phyloP scores from a whole-genome alignment of 2,797 vertebrate genomes.

The Pempheris klunzingeri region DNA sequence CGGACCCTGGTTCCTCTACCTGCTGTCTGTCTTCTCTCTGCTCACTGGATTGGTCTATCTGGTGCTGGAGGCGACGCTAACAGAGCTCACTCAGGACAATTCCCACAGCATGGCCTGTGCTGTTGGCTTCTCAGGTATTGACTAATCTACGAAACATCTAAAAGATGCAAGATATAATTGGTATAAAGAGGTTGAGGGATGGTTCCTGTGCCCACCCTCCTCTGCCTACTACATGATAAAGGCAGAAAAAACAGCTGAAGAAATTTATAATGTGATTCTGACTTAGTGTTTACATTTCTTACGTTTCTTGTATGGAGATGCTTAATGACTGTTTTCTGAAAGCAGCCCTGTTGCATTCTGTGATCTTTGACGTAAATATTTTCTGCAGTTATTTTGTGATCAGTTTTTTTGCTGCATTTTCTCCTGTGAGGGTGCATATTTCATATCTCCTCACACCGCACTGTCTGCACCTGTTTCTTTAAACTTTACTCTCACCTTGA shows the following conservation, averaged over 20 bases:
- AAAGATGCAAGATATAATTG: too few relatives aligned
- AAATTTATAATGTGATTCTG: not conserved
- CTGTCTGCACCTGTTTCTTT: not conserved
- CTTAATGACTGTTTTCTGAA: not conserved
- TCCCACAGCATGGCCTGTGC: slow-evolving; percentile 88
- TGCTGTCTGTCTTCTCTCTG: slow-evolving; percentile 90
- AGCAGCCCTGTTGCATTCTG: not conserved
- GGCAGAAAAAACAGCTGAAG: not conserved
- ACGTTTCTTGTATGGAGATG: not conserved
- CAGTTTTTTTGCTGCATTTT: not conserved
- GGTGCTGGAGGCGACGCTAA: slow-evolving; percentile 84
- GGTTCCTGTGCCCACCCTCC: not conserved
- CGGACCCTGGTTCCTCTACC: slow-evolving; percentile 89
- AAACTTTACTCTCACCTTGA: not conserved
- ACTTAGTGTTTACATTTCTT: not conserved
- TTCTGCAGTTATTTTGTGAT: too few relatives aligned
- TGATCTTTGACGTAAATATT: too few relatives aligned
- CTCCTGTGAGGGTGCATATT: not conserved
- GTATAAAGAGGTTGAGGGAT: not conserved
- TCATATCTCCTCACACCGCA: not conserved
- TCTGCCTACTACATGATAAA: not conserved
- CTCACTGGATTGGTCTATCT: slow-evolving; percentile 91
- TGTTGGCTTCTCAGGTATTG: slow-evolving; percentile 96
- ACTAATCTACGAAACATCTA: not conserved
- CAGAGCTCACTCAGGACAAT: slow-evolving; percentile 84